Conservation (phyloP, 2,113 vertebrate species). For the Xyliphius kryptos region DNA sequence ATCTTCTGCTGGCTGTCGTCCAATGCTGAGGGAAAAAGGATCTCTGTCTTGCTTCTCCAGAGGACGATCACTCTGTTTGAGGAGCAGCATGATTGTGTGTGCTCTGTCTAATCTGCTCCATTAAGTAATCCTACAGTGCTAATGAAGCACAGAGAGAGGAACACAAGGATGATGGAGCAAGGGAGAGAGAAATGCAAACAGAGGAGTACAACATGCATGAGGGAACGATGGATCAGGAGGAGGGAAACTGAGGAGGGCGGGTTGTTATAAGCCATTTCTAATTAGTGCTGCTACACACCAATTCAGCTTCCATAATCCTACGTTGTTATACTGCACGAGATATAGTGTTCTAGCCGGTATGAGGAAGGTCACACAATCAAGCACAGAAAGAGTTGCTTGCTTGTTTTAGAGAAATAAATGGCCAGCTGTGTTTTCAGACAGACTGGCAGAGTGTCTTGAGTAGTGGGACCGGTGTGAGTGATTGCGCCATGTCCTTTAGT, state of each 20-base stretch:
- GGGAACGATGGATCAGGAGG: not conserved
- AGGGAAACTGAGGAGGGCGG: conserved; percentile 16
- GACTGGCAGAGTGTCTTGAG: conserved; percentile 11
- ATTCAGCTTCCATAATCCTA: conserved; percentile 35
- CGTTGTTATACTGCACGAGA: conserved; percentile 39
- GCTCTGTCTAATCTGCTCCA: conserved; percentile 42
- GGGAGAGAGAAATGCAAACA: conserved; percentile 5
- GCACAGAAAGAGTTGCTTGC: conserved; percentile 4
- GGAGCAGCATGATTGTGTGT: conserved; percentile 34
- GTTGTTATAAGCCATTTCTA: conserved; percentile 42
- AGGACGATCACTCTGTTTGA: conserved; percentile 25
- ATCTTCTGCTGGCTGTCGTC: no score
- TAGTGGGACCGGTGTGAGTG: not conserved
- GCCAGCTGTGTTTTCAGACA: conserved; percentile 1
- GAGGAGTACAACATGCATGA: not conserved
- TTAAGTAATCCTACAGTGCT: conserved; percentile 40
- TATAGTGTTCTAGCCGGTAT: conserved; percentile 23
- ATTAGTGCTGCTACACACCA: conserved; percentile 43
- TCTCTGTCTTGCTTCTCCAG: no score
- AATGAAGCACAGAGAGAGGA: conserved; percentile 32
- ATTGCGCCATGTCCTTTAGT: conserved; percentile 4
- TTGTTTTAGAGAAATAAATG: conserved; percentile 14
- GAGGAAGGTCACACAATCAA: conserved; percentile 39
- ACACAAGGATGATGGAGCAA: not conserved
- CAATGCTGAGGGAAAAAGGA: no score